phyloP scores from a whole-genome alignment of 2,113 vertebrate species.

The Asarcornis scutulata region DNA sequence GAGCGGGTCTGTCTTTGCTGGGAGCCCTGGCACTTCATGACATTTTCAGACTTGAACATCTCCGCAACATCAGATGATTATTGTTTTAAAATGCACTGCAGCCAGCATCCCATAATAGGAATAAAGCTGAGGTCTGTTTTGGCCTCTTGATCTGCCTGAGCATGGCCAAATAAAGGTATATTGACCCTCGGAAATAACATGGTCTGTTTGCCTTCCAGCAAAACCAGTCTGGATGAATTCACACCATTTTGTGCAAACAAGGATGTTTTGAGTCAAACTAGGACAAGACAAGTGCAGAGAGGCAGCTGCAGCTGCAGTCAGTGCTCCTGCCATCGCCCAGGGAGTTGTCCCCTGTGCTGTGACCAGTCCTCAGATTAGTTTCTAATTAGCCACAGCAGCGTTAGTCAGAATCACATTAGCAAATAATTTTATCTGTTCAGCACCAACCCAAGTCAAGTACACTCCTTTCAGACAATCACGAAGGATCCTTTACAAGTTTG shows the following conservation, averaged over 20 bases:
- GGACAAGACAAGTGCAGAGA: conserved; percentile 12
- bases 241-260: conserved; percentile 47
- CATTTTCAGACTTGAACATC: conserved; percentile 13
- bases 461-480: background rate
- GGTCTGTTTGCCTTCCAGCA: conserved; percentile 24
- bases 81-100: conserved; percentile 54
- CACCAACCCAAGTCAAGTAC: background rate
- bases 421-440: background rate
- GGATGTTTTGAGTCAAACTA: conserved; percentile 26
- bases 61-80: conserved; percentile 7
- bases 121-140: conserved; percentile 57
- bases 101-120: conserved; percentile 65
- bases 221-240: conserved; percentile 34
- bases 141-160: conserved; percentile 38
- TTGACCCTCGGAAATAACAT: conserved; percentile 40
- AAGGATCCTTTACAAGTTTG: background rate
- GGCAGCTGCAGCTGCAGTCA: conserved; percentile 5
- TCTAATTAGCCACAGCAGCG: background rate
- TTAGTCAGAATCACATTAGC: conserved; percentile 15
- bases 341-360: background rate
- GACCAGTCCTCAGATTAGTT: background rate
- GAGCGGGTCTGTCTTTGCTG: background rate
- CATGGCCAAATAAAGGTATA: conserved; percentile 72
- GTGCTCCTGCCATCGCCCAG: background rate
- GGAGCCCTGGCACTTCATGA: background rate